Evolutionary conservation across 2,113 vertebrate species (phyloP).

Genomic region (Spilogale gracilis): DNA sequence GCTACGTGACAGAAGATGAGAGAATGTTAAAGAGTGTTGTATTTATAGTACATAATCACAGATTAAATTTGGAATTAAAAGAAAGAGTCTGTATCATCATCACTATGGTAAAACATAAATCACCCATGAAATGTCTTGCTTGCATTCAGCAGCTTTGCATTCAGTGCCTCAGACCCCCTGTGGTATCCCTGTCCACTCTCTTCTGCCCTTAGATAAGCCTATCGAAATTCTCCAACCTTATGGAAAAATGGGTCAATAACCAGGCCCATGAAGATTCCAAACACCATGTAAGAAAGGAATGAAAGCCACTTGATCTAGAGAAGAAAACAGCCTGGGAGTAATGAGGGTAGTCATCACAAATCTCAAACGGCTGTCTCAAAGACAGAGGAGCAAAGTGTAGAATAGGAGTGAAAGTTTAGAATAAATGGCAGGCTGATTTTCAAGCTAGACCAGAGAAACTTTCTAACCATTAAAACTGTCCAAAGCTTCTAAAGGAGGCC

Average conservation of each 20-base stretch:
- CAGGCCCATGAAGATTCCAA: not conserved
- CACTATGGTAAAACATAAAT: not conserved
- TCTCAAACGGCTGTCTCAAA: not conserved
- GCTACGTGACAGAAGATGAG: not conserved
- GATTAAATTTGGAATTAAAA: not conserved
- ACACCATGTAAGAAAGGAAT: not conserved
- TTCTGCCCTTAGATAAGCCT: not conserved
- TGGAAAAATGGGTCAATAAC: not conserved
- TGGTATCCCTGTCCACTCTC: not conserved
- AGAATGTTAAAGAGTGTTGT: not conserved
- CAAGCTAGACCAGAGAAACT: not conserved
- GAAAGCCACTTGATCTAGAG: not conserved
- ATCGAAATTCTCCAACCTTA: not conserved
- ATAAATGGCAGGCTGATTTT: not conserved
- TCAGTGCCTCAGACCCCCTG: no score
- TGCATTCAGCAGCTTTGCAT: not conserved
- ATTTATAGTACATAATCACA: not conserved
- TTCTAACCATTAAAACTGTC: not conserved
- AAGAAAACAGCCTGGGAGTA: not conserved
- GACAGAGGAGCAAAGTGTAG: not conserved
- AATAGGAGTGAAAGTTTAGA: not conserved
- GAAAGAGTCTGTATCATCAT: not conserved
- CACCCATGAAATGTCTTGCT: not conserved
- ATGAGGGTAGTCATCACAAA: not conserved
- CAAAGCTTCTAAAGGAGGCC: not conserved